phyloP scores from a whole-genome alignment of 1,140 invertebrate species.

The Theocolax elegans region DNA sequence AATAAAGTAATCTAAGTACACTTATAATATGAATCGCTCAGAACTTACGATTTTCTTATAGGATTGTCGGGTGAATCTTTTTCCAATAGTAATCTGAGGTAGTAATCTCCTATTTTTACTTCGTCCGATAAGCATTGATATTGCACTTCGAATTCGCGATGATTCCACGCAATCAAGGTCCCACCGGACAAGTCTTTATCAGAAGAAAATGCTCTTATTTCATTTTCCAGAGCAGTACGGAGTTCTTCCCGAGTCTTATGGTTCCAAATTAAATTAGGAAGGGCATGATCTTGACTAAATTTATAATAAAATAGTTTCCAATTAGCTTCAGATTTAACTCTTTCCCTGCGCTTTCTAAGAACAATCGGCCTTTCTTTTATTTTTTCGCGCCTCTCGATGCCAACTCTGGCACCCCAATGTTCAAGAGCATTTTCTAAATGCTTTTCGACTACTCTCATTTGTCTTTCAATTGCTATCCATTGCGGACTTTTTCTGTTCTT shows the following conservation, averaged over 20 bases:
- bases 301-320: slow-evolving; percentile 96
- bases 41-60: slow-evolving; percentile 85
- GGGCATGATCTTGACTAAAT: slow-evolving; percentile 93
- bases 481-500: slow-evolving; percentile 75
- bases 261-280: slow-evolving; percentile 99
- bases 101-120: slow-evolving; percentile 99
- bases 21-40: slow-evolving; percentile 19
- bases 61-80: slow-evolving; percentile 88
- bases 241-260: slow-evolving; percentile 98
- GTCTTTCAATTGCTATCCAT: slow-evolving; percentile 77
- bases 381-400: slow-evolving; percentile 75
- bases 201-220: slow-evolving; percentile 88
- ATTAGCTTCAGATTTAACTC: slow-evolving; percentile 93
- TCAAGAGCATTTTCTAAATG: slow-evolving; percentile 83
- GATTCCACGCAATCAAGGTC: slow-evolving; percentile 95
- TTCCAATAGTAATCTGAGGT: slow-evolving; percentile 92
- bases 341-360: slow-evolving; percentile 87
- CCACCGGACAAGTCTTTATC: slow-evolving; percentile 90
- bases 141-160: slow-evolving; percentile 94
- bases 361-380: slow-evolving; percentile 84
- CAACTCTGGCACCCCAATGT: slow-evolving; percentile 88
- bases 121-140: slow-evolving; percentile 96
- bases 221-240: slow-evolving; percentile 91
- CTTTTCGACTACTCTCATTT: slow-evolving; percentile 82
- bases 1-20: no score